phyloP scores from a whole-genome alignment of 2,888 invertebrate species.

The Oscheius sp. region DNA sequence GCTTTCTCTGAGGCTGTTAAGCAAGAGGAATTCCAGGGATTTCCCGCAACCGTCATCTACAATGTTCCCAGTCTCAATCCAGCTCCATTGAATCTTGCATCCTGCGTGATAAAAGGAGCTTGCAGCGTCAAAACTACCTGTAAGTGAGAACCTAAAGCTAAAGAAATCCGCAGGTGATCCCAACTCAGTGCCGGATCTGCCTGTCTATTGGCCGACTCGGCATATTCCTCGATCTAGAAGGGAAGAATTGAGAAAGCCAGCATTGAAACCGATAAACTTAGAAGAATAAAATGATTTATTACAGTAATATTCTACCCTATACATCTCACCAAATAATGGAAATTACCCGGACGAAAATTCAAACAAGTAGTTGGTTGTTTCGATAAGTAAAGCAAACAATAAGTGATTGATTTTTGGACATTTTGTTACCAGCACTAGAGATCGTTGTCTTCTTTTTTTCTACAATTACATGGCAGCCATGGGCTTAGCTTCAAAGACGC shows the following conservation, averaged over 20 bases:
- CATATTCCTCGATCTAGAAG: too few species aligned
- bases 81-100: not conserved
- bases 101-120: not conserved
- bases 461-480: constrained; percentile 16
- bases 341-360: not conserved
- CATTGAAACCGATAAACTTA: too few species aligned
- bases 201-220: not conserved
- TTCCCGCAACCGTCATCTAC: not conserved
- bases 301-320: not conserved
- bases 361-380: too few species aligned
- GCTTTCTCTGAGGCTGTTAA: too few species aligned
- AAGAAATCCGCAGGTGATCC: not conserved
- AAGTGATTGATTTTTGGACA: not conserved
- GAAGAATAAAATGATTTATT: not conserved
- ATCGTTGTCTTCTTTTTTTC: not conserved
- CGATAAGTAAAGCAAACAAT: not conserved
- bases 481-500: constrained; percentile 44
- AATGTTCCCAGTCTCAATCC: not conserved
- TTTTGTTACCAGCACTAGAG: not conserved
- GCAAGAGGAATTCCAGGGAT: not conserved
- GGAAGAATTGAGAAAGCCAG: too few species aligned
- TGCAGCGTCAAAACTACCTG: not conserved
- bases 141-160: not conserved
- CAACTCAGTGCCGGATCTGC: not conserved
- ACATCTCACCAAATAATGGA: not conserved